Evolutionary conservation across 2,888 invertebrate species (phyloP).

Genomic region (Cerastis rubricosa): DNA sequence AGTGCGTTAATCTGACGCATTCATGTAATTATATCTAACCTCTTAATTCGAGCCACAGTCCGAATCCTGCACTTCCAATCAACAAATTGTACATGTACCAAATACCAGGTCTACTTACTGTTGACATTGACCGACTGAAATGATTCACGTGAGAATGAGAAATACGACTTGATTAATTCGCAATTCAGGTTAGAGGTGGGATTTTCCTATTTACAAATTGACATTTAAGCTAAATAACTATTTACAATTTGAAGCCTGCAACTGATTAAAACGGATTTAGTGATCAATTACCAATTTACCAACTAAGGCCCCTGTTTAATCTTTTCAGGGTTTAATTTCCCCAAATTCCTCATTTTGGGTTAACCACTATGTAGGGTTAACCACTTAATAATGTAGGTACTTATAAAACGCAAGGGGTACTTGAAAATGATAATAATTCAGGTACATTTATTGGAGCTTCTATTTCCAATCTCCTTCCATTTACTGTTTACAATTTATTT

Average conservation of each 20-base stretch:
- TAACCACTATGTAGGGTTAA: not conserved
- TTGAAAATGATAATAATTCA: not conserved
- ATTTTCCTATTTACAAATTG: slow-evolving; percentile 68
- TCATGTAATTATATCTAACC: slow-evolving; percentile 46
- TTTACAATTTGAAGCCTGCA: not conserved
- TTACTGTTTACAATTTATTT: not conserved
- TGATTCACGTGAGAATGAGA: slow-evolving; percentile 79
- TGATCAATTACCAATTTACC: not conserved
- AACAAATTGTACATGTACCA: slow-evolving; percentile 60
- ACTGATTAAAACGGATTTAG: slow-evolving; percentile 2
- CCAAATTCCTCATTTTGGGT: slow-evolving; percentile 11
- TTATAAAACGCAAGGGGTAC: not conserved
- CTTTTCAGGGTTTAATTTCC: not conserved
- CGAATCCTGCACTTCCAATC: slow-evolving; percentile 20
- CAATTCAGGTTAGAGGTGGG: slow-evolving; percentile 67
- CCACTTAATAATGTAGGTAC: not conserved
- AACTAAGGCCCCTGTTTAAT: not conserved
- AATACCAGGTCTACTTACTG: slow-evolving; percentile 71
- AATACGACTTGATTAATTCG: slow-evolving; percentile 73
- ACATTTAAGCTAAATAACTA: slow-evolving; percentile 6
- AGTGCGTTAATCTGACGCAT: slow-evolving; percentile 56
- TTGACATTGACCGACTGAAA: slow-evolving; percentile 86
- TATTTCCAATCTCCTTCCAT: not conserved
- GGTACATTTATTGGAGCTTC: slow-evolving; percentile 3
- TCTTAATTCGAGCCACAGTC: slow-evolving; percentile 25